These are phyloP conservation scores for Orbicella faveolata DNA, from an alignment of 64 coral and sea anemone genomes.

Conservation along the genomic window DNA sequence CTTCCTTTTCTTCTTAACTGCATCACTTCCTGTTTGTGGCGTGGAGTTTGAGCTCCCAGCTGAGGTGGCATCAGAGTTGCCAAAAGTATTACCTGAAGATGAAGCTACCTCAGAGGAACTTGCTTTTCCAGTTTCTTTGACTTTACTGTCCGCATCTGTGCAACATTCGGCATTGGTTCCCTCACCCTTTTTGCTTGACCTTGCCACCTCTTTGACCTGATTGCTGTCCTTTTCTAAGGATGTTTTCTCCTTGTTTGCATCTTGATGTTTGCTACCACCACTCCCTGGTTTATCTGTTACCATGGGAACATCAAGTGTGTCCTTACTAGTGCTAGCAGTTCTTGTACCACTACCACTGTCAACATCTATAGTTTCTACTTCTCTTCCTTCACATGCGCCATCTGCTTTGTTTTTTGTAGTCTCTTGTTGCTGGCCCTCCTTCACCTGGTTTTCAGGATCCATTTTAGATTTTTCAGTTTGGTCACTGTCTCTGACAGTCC, in stretches of 20 bases:
- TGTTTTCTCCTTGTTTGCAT: background rate
- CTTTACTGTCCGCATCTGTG: background rate
- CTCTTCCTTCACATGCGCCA: background rate
- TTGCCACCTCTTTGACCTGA: background rate
- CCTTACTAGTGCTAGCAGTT: background rate
- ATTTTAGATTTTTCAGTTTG: background rate
- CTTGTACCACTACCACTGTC: too few species aligned
- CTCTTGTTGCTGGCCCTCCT: background rate
- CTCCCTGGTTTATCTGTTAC: background rate
- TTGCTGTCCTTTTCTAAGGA: background rate
- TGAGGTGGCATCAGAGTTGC: background rate
- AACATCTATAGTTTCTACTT: background rate
- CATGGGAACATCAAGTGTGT: background rate
- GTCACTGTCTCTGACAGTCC: background rate
- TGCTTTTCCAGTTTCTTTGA: background rate
- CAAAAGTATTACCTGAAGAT: background rate
- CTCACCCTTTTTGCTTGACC: background rate
- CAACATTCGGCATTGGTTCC: background rate
- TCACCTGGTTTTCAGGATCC: background rate
- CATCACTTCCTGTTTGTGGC: background rate
- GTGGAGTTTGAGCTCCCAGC: background rate
- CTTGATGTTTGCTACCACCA: background rate
- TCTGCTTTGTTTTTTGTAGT: background rate
- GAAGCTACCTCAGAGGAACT: background rate
- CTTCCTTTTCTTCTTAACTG: background rate